Conservation (phyloP, 1,140 invertebrate genomes). For the Olivierus martensii region DNA sequence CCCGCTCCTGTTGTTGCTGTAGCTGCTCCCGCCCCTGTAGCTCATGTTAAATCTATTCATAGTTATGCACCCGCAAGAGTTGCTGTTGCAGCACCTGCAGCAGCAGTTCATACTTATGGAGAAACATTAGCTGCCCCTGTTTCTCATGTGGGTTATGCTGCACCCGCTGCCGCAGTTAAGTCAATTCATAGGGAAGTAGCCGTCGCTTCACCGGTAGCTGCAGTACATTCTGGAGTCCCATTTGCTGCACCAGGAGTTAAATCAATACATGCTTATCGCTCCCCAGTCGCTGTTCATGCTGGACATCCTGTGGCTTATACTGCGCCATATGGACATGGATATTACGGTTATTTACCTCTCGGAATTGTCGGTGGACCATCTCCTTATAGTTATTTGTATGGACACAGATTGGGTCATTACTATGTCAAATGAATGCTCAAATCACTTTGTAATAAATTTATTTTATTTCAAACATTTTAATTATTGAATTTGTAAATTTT, state of each 20-base stretch:
- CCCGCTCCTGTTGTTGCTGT: background rate
- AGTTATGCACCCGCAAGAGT: constrained; percentile 21
- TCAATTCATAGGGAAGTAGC: background rate
- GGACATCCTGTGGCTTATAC: constrained; percentile 2
- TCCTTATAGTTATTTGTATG: too few relatives aligned
- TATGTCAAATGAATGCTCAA: too few relatives aligned
- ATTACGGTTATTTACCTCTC: too few relatives aligned
- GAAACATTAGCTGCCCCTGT: constrained; percentile 25
- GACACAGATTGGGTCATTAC: too few relatives aligned
- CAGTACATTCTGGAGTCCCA: background rate
- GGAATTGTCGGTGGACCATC: too few relatives aligned
- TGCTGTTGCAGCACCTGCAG: background rate
- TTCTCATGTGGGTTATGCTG: background rate
- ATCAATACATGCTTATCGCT: constrained; percentile 18
- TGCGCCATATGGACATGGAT: background rate
- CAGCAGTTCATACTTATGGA: constrained; percentile 19
- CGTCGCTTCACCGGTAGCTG: background rate
- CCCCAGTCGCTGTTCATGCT: constrained; percentile 6
- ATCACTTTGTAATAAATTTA: too few relatives aligned
- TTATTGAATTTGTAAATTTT: too few relatives aligned
- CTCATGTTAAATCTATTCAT: background rate
- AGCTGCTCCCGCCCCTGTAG: background rate
- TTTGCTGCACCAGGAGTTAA: background rate
- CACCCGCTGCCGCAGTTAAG: background rate
- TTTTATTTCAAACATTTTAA: too few relatives aligned